Base-by-base conservation (phyloP, 2,888 invertebrate genomes). In the Pollenia amentaria region DNA sequence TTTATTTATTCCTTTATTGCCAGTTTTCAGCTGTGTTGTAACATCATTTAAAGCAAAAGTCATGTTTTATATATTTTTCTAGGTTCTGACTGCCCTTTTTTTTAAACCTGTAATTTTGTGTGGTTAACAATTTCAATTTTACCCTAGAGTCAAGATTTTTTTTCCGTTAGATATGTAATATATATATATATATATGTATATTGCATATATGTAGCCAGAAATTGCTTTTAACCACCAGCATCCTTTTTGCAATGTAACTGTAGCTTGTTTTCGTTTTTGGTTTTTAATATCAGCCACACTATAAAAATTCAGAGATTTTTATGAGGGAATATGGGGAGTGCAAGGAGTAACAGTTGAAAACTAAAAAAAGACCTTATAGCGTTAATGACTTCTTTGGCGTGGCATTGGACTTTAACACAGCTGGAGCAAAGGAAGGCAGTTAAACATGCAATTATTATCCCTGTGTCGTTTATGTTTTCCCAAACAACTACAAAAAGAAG, bases 71-170 rank as follows among this genome's bases (percentile, higher is more conserved):
- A 29, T 29, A 76, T 82, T 65, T 73, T 84, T 79, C 84, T 85
- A 57, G 57, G 76, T 85, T 77, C 69, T 69, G 55, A 11, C 44
- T 67, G 65, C 18, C n/a, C n/a, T 42, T n/a, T 53, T 64, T 69
- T 40, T 65, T 48, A 48, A 87, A 86, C 86, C 86, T 88, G 84
- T 85, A 88, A 88, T 88, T 88, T 86, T 82, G 90, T 91, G 92
- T 91, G 91, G 91, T 92, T 91, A 92, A 91, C 92, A 91, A 91
- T 91, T 91, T 91, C 91, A 91, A 87, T 87, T 87, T 87, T 78
- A 72, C 87, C 80, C 83, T 53, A 76, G 84, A 87, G 84, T 80
- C 80, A 81, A 75, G 77, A 73, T 72, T 72, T 78, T 55, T 38
- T 42, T 72, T 42, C 1, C 48, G 18, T 42, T 40, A 21, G 6